Evolutionary conservation across 1,140 invertebrate species (phyloP).

Genomic region (Oedothorax gibbosus): DNA sequence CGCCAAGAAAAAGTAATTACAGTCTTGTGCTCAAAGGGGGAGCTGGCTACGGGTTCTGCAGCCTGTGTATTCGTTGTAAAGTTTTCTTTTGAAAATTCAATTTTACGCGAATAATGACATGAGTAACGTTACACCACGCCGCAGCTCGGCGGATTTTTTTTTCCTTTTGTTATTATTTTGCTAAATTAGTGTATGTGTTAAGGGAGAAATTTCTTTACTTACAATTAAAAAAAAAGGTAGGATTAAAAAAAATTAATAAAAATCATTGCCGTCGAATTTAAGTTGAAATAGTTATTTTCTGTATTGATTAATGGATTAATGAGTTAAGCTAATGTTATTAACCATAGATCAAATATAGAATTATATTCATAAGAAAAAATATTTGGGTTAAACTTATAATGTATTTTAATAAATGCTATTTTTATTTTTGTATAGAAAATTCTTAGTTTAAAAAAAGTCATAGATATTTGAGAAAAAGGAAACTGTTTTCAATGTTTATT

Average conservation of each 20-base stretch:
- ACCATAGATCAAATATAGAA: background rate
- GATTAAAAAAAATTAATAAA: background rate
- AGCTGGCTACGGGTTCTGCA: constrained; percentile 20
- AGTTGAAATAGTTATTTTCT: background rate
- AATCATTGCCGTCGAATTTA: background rate
- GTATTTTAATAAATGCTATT: too few relatives aligned
- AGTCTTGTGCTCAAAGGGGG: constrained; percentile 50
- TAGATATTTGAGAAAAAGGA: too few relatives aligned
- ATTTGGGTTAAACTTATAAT: too few relatives aligned
- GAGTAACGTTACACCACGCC: constrained; percentile 41
- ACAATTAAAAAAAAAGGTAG: constrained; percentile 54
- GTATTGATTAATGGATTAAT: background rate
- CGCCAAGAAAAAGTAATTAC: constrained; percentile 52
- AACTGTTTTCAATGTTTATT: too few relatives aligned
- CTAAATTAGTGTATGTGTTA: background rate
- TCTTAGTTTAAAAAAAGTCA: too few relatives aligned
- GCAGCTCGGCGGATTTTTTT: background rate
- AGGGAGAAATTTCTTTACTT: constrained; percentile 18
- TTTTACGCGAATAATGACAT: constrained; percentile 53
- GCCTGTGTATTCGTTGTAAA: constrained; percentile 27
- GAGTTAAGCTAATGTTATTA: background rate
- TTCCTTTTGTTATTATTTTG: background rate
- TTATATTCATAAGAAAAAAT: too few relatives aligned
- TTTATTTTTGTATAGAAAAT: too few relatives aligned
- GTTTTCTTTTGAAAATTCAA: constrained; percentile 54